Percentiles rank a stretch among this genome's conserved stretches.
These are phyloP conservation scores for Bubo blakistoni DNA, from an alignment of 2,113 vertebrate species.

Conservation along the genomic window DNA sequence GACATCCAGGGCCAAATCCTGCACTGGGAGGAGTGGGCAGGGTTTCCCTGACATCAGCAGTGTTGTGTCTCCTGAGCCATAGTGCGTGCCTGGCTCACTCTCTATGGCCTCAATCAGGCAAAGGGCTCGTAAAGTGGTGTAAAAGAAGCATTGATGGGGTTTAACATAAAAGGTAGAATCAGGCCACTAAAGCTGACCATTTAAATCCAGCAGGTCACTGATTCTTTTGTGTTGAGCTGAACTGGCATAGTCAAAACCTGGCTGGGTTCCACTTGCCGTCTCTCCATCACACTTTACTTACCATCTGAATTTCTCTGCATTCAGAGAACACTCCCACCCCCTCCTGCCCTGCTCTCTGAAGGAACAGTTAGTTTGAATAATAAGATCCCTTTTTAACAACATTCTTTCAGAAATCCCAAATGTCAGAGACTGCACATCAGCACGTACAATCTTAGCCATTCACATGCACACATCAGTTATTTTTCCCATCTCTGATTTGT, in stretches of 20 bases:
- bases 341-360: background rate
- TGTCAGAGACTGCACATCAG: background rate
- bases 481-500: background rate
- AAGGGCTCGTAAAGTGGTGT: background rate
- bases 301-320: slow-evolving; percentile 20
- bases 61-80: background rate
- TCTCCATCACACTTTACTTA: background rate
- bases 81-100: background rate
- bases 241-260: slow-evolving; percentile 56
- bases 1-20: background rate
- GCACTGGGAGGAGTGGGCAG: background rate
- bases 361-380: slow-evolving; percentile 2
- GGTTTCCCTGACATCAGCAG: background rate
- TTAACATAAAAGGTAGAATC: slow-evolving; percentile 46
- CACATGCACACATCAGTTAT: background rate
- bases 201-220: slow-evolving; percentile 44
- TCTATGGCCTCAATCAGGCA: slow-evolving; percentile 1
- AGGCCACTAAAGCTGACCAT: slow-evolving; percentile 22
- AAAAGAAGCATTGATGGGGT: background rate
- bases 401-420: slow-evolving; percentile 38
- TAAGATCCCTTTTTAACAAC: background rate
- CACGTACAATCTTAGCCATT: background rate
- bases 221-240: slow-evolving; percentile 47
- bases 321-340: slow-evolving; percentile 3
- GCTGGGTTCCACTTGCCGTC: background rate